Evolutionary conservation across 2,113 vertebrate genomes (phyloP).

Genomic region (Montifringilla adamsi): DNA sequence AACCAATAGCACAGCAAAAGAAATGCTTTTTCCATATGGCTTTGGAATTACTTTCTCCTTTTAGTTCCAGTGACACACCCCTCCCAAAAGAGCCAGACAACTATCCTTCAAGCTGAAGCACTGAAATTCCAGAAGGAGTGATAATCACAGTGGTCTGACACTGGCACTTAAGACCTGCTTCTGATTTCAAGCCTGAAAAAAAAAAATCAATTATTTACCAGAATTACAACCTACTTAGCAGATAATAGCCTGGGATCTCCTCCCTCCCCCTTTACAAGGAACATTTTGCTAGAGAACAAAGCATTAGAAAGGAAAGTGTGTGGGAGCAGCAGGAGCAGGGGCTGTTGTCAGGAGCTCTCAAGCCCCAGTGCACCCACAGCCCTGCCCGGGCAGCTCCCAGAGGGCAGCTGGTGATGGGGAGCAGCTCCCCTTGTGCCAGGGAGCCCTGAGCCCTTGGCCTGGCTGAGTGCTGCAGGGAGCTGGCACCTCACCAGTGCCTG

Average conservation of each 20-base stretch:
- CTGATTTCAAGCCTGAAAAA: constrained; percentile 5
- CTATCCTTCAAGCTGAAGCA: neutral
- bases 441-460: neutral
- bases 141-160: neutral
- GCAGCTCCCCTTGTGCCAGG: neutral
- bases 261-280: neutral
- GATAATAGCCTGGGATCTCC: constrained; percentile 18
- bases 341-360: neutral
- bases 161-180: neutral
- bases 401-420: neutral
- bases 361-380: accelerated
- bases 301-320: neutral
- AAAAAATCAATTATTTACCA: constrained; percentile 45
- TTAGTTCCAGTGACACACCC: neutral
- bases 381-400: neutral
- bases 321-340: neutral
- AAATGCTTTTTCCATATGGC: neutral
- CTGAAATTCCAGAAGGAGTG: neutral
- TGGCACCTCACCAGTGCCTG: neutral
- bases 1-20: neutral
- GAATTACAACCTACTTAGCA: constrained; percentile 25
- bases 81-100: neutral
- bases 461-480: neutral
- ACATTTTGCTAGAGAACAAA: neutral
- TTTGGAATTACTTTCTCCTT: constrained; percentile 10